Percentiles rank a stretch among this genome's conserved stretches.
phyloP scores from a whole-genome alignment of 2,888 invertebrate genomes.

The Apamea monoglypha region DNA sequence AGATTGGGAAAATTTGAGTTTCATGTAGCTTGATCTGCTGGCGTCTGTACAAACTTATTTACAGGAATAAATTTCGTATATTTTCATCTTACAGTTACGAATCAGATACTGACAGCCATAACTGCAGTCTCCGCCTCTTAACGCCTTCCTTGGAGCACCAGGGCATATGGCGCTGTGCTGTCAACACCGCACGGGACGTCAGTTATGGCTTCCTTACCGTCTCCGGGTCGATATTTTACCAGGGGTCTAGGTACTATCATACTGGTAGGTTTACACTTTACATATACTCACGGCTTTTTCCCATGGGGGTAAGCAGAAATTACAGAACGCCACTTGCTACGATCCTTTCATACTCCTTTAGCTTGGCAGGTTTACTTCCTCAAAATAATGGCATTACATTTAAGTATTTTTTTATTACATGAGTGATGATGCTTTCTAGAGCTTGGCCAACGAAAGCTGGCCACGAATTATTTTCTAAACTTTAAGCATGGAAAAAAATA shows the following conservation, averaged over 20 bases:
- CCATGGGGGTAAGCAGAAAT: neutral
- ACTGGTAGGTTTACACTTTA: slow-evolving; percentile 18
- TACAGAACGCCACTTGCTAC: neutral
- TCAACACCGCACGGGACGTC: slow-evolving; percentile 76
- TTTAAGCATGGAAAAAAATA: too few relatives aligned
- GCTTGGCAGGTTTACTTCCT: neutral
- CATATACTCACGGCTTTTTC: neutral
- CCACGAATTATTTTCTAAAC: too few relatives aligned
- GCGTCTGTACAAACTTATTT: neutral
- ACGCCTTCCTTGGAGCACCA: slow-evolving; percentile 71
- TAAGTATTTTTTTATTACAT: neutral
- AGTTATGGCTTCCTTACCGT: slow-evolving; percentile 82
- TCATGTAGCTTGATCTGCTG: too few relatives aligned
- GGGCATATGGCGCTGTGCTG: slow-evolving; percentile 84
- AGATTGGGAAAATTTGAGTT: too few relatives aligned
- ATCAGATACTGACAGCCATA: slow-evolving; percentile 69
- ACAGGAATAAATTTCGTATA: neutral
- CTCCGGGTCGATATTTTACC: slow-evolving; percentile 66
- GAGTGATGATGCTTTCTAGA: neutral
- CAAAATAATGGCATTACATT: neutral
- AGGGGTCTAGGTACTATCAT: neutral
- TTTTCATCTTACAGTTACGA: slow-evolving; percentile 68
- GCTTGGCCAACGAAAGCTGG: too few relatives aligned
- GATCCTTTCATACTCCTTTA: neutral
- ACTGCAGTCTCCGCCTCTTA: slow-evolving; percentile 80